Conservation (phyloP, 1,140 invertebrate genomes). For the Acromyrmex echinatior region DNA sequence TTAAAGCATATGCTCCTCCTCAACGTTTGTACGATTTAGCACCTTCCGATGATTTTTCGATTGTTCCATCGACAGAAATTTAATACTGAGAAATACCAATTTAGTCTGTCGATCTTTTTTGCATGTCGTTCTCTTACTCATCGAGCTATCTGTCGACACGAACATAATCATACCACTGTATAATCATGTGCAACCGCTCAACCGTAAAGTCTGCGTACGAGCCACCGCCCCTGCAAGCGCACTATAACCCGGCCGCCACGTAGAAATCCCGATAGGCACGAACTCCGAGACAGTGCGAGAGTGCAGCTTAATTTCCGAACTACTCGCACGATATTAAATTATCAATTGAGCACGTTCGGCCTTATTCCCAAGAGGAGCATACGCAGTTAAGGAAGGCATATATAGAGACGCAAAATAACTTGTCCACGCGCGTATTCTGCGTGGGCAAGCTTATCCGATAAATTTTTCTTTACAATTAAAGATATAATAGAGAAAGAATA, state of each 20-base stretch:
- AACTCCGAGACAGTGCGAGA: conserved; percentile 64
- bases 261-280: conserved; percentile 66
- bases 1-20: neutral
- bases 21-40: neutral
- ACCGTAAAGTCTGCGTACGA: conserved; percentile 61
- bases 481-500: conserved; percentile 11
- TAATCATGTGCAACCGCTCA: conserved; percentile 69
- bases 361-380: conserved; percentile 28
- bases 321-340: conserved; percentile 73
- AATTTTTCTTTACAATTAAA: conserved; percentile 24
- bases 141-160: neutral
- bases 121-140: neutral
- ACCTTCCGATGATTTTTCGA: neutral
- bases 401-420: conserved; percentile 3
- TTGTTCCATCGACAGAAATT: neutral
- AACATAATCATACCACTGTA: conserved; percentile 35
- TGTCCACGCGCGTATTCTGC: neutral
- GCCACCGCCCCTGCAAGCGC: conserved; percentile 16
- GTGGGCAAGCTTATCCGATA: neutral
- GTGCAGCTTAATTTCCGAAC: conserved; percentile 67
- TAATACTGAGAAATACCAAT: neutral
- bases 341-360: conserved; percentile 67
- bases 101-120: neutral
- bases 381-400: neutral
- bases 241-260: conserved; percentile 44